Evolutionary conservation across 2,113 vertebrate genomes (phyloP).

Genomic region (Callipepla squamata): DNA sequence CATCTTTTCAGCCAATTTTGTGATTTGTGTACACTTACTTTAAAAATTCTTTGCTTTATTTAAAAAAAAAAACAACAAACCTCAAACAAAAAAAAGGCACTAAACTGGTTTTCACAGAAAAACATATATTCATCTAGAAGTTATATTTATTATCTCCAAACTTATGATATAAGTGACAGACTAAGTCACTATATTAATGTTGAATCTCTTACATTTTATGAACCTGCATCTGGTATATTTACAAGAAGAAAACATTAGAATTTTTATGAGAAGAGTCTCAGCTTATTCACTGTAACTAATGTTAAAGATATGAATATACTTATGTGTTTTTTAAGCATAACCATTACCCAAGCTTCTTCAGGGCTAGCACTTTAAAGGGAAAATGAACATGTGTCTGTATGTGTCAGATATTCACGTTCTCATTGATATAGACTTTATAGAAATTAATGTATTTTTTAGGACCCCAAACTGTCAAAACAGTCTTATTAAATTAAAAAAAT

Average conservation of each 20-base stretch:
- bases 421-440: not conserved
- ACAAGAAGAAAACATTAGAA: constrained; percentile 7
- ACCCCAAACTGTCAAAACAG: not conserved
- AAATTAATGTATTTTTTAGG: not conserved
- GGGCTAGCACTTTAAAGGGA: not conserved
- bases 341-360: not conserved
- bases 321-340: not conserved
- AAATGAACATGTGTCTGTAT: not conserved
- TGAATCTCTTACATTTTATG: constrained; percentile 10
- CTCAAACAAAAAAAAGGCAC: not conserved
- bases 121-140: not conserved
- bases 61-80: not conserved
- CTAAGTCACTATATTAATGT: constrained; percentile 54
- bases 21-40: not conserved
- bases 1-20: not conserved
- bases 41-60: not conserved
- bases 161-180: constrained; percentile 2
- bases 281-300: not conserved
- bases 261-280: constrained; percentile 10
- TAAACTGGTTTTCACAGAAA: not conserved
- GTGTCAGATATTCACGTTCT: not conserved
- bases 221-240: constrained; percentile 69
- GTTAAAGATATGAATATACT: not conserved
- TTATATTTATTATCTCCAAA: constrained; percentile 31
- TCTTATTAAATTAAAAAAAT: not conserved